A percentile compares a stretch with the other conserved stretches of the same genome.
phyloP scores from a whole-genome alignment of 35 echinoderm and acorn worm genomes.

The Patiria miniata region DNA sequence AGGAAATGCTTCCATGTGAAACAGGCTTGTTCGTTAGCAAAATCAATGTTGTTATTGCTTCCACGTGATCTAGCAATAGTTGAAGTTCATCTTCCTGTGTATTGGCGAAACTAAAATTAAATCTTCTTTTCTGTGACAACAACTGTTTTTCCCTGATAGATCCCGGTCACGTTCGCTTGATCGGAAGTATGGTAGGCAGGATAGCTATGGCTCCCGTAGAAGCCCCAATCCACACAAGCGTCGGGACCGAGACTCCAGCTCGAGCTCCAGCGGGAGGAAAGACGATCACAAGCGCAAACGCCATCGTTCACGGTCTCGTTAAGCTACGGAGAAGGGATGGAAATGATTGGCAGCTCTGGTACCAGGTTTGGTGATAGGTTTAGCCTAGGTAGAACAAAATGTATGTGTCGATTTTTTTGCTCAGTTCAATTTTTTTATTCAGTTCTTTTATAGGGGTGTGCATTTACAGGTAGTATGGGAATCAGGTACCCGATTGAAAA shows the following conservation, averaged over 20 bases:
- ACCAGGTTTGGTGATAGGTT: constrained; percentile 26
- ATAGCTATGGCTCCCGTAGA: not conserved
- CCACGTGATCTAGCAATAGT: too few relatives aligned
- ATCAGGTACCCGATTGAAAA: too few relatives aligned
- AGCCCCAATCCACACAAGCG: not conserved
- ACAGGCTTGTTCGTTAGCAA: too few relatives aligned
- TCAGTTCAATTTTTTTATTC: not conserved
- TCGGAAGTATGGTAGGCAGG: constrained; percentile 4
- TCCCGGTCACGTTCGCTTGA: not conserved
- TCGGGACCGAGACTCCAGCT: not conserved
- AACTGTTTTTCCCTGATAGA: not conserved
- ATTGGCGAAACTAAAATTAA: not conserved
- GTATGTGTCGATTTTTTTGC: constrained; percentile 1
- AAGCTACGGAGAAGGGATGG: not conserved
- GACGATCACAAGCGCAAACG: not conserved
- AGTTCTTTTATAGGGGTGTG: too few relatives aligned
- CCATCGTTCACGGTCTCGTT: not conserved
- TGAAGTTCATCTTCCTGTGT: not conserved
- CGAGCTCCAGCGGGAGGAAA: not conserved
- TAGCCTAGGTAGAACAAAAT: constrained; percentile 14
- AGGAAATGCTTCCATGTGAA: too few relatives aligned
- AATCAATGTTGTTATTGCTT: too few relatives aligned
- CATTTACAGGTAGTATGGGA: too few relatives aligned
- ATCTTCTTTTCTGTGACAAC: not conserved
- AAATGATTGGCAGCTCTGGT: not conserved